Evolutionary conservation across 1,140 invertebrate species (phyloP).

Genomic region (Drosophila tropicalis): DNA sequence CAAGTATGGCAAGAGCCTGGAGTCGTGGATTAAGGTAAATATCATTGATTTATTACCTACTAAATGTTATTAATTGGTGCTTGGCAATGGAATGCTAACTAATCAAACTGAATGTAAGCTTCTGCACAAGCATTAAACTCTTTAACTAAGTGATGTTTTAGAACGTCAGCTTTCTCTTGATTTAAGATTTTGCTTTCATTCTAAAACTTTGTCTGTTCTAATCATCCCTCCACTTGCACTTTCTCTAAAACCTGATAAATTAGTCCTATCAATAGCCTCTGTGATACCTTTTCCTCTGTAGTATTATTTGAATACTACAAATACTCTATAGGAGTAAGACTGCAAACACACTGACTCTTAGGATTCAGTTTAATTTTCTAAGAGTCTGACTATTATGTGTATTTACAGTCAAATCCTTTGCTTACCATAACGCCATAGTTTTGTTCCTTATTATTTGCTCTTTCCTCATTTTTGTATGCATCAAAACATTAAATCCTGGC

Average conservation of each 20-base stretch:
- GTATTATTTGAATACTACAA: too few relatives aligned
- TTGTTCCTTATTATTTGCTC: conserved; percentile 22
- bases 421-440: background rate
- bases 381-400: background rate
- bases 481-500: conserved; percentile 73
- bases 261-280: too few relatives aligned
- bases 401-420: background rate
- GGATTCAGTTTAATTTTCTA: too few relatives aligned
- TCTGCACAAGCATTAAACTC: background rate
- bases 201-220: too few relatives aligned
- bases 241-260: too few relatives aligned
- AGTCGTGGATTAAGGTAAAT: conserved; percentile 93
- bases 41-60: conserved; percentile 3
- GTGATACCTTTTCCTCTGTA: too few relatives aligned
- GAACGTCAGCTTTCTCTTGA: too few relatives aligned
- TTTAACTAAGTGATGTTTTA: background rate
- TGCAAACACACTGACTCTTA: too few relatives aligned
- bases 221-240: too few relatives aligned
- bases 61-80: conserved; percentile 15
- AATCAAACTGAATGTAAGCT: background rate
- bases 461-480: conserved; percentile 57
- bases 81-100: conserved; percentile 20
- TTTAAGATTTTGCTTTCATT: too few relatives aligned
- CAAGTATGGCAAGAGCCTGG: conserved; percentile 92
- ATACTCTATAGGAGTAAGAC: too few relatives aligned